A percentile compares a stretch with the other conserved stretches of the same genome.
Evolutionary conservation across 2,113 vertebrate species (phyloP).

Genomic region (Dasypus novemcinctus): DNA sequence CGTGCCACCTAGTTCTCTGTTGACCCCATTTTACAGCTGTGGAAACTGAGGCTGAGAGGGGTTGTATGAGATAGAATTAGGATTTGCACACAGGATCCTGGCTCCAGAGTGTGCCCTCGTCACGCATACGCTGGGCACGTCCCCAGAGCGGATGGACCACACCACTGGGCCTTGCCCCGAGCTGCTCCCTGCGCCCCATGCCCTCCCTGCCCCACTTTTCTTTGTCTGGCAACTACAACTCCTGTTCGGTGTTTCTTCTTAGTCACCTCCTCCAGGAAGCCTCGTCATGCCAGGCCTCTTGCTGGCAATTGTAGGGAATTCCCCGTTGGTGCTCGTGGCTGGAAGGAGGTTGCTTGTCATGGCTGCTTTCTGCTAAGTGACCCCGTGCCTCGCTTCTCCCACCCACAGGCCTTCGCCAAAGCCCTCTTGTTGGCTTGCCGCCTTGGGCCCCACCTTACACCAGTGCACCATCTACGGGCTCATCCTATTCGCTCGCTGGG

Average conservation of each 20-base stretch:
- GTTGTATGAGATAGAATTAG: not conserved
- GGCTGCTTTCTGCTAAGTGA: fast-evolving
- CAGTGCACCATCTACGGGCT: fast-evolving
- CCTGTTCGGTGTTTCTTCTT: not conserved
- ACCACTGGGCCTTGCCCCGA: too few species aligned
- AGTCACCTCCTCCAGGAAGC: not conserved
- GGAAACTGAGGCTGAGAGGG: not conserved
- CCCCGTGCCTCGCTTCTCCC: not conserved
- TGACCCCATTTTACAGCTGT: not conserved
- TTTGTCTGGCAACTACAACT: not conserved
- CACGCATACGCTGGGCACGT: too few species aligned
- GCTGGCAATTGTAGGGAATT: not conserved
- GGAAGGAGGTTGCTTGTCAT: not conserved
- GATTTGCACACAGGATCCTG: not conserved
- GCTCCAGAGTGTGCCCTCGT: not conserved
- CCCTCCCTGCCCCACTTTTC: too few species aligned
- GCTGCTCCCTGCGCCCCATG: not conserved
- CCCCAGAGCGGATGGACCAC: too few species aligned
- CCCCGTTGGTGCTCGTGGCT: not conserved
- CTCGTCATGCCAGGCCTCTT: not conserved
- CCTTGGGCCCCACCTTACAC: fast-evolving
- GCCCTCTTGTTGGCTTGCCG: too few species aligned
- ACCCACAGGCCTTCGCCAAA: fast-evolving
- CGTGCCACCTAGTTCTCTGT: too few species aligned
- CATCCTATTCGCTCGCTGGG: not conserved